These are phyloP conservation scores for Cephalotes varians DNA, from an alignment of 2,888 invertebrate genomes.

Conservation along the genomic window DNA sequence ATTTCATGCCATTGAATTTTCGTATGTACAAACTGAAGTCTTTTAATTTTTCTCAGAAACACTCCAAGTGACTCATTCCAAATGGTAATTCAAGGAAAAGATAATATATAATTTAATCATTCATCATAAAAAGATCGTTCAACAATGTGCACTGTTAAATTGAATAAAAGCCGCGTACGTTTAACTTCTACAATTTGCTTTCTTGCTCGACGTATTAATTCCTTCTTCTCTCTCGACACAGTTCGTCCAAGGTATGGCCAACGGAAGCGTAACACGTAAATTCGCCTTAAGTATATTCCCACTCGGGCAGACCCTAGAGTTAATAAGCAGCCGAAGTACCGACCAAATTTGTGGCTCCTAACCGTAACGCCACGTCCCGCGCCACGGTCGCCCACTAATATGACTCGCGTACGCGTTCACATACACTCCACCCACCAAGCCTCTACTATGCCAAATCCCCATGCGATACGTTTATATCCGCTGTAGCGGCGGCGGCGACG, in stretches of 20 bases:
- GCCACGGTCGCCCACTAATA: constrained; percentile 42
- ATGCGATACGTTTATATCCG: constrained; percentile 73
- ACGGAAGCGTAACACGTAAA: constrained; percentile 40
- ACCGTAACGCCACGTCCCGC: constrained; percentile 50
- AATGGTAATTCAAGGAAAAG: background rate
- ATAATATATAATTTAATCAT: background rate
- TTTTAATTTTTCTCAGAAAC: background rate
- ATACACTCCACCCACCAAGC: constrained; percentile 12
- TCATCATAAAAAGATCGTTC: background rate
- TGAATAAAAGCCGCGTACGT: background rate
- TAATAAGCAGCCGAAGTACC: constrained; percentile 80
- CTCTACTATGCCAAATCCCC: constrained; percentile 68
- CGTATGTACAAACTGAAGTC: background rate
- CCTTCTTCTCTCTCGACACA: background rate
- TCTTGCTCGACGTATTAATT: background rate
- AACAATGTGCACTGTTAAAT: background rate
- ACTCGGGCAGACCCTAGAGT: constrained; percentile 64
- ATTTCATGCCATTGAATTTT: background rate
- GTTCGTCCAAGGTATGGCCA: background rate
- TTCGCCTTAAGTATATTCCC: constrained; percentile 52
- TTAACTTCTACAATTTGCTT: background rate
- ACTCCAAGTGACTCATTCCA: background rate
- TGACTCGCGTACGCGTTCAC: constrained; percentile 34
- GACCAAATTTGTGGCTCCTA: constrained; percentile 79
- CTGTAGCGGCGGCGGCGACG: constrained; percentile 4